Evolutionary conservation across 2,888 invertebrate species (phyloP).

Genomic region (Boloria euphrosyne): DNA sequence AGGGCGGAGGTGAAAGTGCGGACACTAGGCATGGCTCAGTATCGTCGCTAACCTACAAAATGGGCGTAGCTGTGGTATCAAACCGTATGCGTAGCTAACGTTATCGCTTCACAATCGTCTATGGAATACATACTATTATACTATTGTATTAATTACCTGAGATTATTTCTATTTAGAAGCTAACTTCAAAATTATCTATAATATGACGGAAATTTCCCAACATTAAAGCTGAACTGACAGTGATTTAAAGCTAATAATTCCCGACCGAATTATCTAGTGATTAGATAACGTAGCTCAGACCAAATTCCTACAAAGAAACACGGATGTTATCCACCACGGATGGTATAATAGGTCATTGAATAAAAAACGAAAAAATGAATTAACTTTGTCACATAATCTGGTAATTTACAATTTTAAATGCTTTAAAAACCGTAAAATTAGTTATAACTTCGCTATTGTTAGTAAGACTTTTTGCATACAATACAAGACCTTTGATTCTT

Average conservation of each 20-base stretch:
- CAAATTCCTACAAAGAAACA: neutral
- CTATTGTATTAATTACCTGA: constrained; percentile 12
- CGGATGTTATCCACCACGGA: neutral
- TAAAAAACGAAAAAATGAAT: neutral
- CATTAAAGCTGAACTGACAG: constrained; percentile 43
- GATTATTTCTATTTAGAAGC: constrained; percentile 34
- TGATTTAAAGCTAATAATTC: constrained; percentile 45
- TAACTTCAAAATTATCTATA: constrained; percentile 30
- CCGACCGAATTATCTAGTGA: constrained; percentile 38
- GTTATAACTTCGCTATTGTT: constrained; percentile 30
- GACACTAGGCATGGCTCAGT: constrained; percentile 46
- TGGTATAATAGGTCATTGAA: neutral
- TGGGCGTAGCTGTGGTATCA: constrained; percentile 54
- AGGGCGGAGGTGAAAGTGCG: constrained; percentile 72
- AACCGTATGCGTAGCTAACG: constrained; percentile 40
- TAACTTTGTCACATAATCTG: constrained; percentile 14
- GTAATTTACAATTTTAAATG: constrained; percentile 24
- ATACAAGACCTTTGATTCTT: constrained; percentile 35
- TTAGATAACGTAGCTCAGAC: constrained; percentile 22
- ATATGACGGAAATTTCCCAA: constrained; percentile 27
- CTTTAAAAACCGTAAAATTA: constrained; percentile 32
- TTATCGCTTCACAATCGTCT: constrained; percentile 37
- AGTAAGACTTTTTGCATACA: constrained; percentile 29
- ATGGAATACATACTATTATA: constrained; percentile 29
- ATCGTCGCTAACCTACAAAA: constrained; percentile 45